Conservation (phyloP, 2,113 vertebrate species). For the Tetraodon nigroviridis region DNA sequence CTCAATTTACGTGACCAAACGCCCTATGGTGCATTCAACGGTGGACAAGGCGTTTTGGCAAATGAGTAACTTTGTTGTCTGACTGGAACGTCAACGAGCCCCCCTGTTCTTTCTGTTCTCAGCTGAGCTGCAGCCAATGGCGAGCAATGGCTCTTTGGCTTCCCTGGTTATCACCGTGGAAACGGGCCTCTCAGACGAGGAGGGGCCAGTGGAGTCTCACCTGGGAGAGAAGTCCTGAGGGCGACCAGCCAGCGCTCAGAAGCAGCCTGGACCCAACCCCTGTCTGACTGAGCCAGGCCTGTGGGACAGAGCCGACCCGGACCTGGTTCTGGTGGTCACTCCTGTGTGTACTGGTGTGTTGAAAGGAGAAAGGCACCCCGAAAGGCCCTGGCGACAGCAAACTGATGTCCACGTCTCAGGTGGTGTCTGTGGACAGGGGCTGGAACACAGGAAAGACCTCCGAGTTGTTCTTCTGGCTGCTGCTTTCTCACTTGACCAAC, state of each 20-base stretch:
- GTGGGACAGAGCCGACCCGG: background rate
- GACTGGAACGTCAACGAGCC: background rate
- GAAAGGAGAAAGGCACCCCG: background rate
- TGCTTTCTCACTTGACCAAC: no score
- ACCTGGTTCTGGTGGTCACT: background rate
- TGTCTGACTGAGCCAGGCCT: background rate
- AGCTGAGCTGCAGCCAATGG: conserved; percentile 70
- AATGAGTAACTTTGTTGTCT: background rate
- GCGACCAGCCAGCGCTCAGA: background rate
- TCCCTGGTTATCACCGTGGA: conserved; percentile 69
- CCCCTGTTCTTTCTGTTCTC: background rate
- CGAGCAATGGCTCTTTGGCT: conserved; percentile 57
- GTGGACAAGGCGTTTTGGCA: no score
- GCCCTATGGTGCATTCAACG: no score
- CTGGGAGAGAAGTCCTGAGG: conserved; percentile 64
- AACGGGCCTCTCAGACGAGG: conserved; percentile 65
- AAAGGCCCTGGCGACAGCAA: background rate
- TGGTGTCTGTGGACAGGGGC: no score
- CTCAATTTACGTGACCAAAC: no score
- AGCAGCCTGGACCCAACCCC: background rate
- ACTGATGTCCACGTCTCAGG: no score
- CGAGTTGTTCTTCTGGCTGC: no score
- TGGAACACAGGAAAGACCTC: no score
- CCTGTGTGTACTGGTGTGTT: no score
- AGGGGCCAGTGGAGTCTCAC: conserved; percentile 47